Evolutionary conservation across 2,113 vertebrate genomes (phyloP), one percentile per base, ranked within the genome.

Genomic region (Bombycilla garrulus): DNA sequence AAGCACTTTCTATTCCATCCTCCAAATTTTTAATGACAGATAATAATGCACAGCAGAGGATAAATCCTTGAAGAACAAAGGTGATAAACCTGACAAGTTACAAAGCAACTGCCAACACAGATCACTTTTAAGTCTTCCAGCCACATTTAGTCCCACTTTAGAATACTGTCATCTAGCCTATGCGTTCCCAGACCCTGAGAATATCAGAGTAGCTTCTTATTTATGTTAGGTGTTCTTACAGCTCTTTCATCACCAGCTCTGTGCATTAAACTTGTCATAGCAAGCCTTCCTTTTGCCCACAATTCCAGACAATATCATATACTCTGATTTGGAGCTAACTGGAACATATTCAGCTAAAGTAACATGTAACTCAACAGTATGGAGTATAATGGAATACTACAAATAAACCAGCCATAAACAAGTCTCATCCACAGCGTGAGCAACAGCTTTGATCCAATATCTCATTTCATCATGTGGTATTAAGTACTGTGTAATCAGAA

Each of bases 401-500:
- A 76, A 89, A 71, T 50, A 84, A 61, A 78, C 38, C 17, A 48
- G 44, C 12, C 48, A 54, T 85, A 85, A 89, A 94, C 87, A 97
- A 74, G 42, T 79, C 57, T 64, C 88, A 90, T 78, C 78, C 91
- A 61, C 25, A 70, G 83, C 28, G 9, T 18, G 84, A 67, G 33
- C 66, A 88, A 61, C 25, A 80, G 61, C 96, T 97, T 97, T 98
- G 96, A 97, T 97, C 94, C 76, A 56, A 4, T 26, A 50, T 78
- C 81, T 85, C 78, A 23, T 97, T 94, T 92, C 54, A 92, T 90
- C 97, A 97, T 95, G 89, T 97, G 97, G 91, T 72, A 92, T 87
- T 95, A 93, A 64, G 85, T 38, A 90, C 21, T 95, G 35, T 53
- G 40, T 56, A 97, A 98, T 97, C 95, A 97, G 93, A 97, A 97